Percentiles rank a stretch among this genome's conserved stretches.
phyloP scores from a whole-genome alignment of 2,113 vertebrate species.

The Tautogolabrus adspersus region DNA sequence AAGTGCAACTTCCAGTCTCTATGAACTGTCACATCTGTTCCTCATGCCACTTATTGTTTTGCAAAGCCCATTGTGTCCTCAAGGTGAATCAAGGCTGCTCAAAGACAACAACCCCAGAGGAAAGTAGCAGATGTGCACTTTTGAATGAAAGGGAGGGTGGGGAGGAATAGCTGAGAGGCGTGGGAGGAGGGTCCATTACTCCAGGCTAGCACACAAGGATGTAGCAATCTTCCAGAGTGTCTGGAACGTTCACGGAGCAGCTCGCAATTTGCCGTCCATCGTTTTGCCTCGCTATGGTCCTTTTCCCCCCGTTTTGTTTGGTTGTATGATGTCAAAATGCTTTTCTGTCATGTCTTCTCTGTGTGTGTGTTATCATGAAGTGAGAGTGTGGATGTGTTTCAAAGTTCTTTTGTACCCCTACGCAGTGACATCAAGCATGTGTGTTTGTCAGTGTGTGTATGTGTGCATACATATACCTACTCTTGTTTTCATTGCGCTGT shows the following conservation, averaged over 20 bases:
- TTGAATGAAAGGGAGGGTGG: conserved; percentile 48
- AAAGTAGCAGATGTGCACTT: conserved; percentile 73
- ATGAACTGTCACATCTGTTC: conserved; percentile 78
- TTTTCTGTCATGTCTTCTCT: conserved; percentile 60
- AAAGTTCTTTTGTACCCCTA: conserved; percentile 37
- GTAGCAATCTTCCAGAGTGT: conserved; percentile 35
- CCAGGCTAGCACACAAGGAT: conserved; percentile 61
- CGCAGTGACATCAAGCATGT: conserved; percentile 67
- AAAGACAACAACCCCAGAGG: conserved; percentile 64
- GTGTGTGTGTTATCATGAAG: conserved; percentile 49
- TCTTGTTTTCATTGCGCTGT: conserved; percentile 68
- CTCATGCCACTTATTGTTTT: conserved; percentile 77
- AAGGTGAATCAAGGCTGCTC: conserved; percentile 73
- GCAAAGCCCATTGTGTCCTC: conserved; percentile 78
- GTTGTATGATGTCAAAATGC: conserved; percentile 71
- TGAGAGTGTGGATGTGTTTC: conserved; percentile 41
- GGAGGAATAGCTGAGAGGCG: conserved; percentile 54
- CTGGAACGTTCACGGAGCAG: conserved; percentile 71
- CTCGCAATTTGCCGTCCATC: conserved; percentile 74
- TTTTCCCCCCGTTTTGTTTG: conserved; percentile 36
- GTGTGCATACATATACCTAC: conserved; percentile 57
- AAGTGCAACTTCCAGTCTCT: conserved; percentile 75
- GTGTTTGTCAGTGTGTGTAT: conserved; percentile 18
- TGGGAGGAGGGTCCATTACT: conserved; percentile 61
- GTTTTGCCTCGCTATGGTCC: conserved; percentile 72